Evolutionary conservation across 1,140 invertebrate species (phyloP).

Genomic region (Phortica variegata): DNA sequence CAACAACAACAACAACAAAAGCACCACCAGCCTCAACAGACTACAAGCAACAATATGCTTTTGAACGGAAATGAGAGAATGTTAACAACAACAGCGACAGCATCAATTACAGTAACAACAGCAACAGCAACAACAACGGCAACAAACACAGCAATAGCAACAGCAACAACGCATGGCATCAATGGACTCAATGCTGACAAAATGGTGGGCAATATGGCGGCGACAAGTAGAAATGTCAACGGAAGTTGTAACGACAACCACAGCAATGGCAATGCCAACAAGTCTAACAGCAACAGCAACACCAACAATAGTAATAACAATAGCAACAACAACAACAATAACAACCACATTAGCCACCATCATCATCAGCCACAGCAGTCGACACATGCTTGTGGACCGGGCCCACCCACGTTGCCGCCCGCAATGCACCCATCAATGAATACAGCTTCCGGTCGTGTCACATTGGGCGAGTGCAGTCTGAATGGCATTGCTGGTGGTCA

Average conservation of each 20-base stretch:
- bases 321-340: slow-evolving; percentile 4
- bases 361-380: background rate
- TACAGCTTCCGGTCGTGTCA: slow-evolving; percentile 22
- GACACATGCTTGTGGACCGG: slow-evolving; percentile 16
- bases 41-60: slow-evolving; percentile 49
- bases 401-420: slow-evolving; percentile 11
- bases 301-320: slow-evolving; percentile 23
- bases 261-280: slow-evolving; percentile 30
- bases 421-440: slow-evolving; percentile 3
- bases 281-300: slow-evolving; percentile 20
- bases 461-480: slow-evolving; percentile 42
- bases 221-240: slow-evolving; percentile 46
- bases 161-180: slow-evolving; percentile 12
- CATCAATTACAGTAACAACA: slow-evolving; percentile 22
- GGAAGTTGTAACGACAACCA: slow-evolving; percentile 51
- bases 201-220: slow-evolving; percentile 51
- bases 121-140: slow-evolving; percentile 15
- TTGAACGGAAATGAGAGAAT: slow-evolving; percentile 56
- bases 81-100: slow-evolving; percentile 49
- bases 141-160: slow-evolving; percentile 10
- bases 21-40: slow-evolving; percentile 12
- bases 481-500: slow-evolving; percentile 29
- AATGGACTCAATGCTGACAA: slow-evolving; percentile 10
- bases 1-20: slow-evolving; percentile 27
- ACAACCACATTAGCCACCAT: slow-evolving; percentile 10